phyloP scores from a whole-genome alignment of 2,888 invertebrate genomes.

The Meiosimyza decipiens region DNA sequence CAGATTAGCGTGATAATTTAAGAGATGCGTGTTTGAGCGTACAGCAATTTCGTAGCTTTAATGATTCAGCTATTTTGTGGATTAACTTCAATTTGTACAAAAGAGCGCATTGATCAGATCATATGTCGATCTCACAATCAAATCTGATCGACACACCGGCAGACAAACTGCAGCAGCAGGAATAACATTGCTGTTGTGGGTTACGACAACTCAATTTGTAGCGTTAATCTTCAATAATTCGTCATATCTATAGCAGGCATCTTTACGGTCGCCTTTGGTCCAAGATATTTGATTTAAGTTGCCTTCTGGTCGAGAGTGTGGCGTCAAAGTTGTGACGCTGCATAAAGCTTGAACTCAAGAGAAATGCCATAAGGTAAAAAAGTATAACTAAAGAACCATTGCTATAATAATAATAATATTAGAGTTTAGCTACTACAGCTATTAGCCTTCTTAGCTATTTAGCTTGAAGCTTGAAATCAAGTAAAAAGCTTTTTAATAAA shows the following conservation, averaged over 20 bases:
- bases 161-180: too few species aligned
- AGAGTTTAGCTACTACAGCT: too few species aligned
- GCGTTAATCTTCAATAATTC: slow-evolving; percentile 50
- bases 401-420: too few species aligned
- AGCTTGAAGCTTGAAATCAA: too few species aligned
- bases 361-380: too few species aligned
- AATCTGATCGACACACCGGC: slow-evolving; percentile 8
- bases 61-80: background rate
- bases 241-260: slow-evolving; percentile 50
- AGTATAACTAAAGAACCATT: too few species aligned
- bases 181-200: slow-evolving; percentile 35
- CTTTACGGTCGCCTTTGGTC: slow-evolving; percentile 31
- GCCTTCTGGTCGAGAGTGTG: background rate
- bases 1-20: slow-evolving; percentile 23
- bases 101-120: background rate
- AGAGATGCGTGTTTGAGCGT: background rate
- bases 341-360: background rate
- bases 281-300: background rate
- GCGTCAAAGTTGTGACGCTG: slow-evolving; percentile 17
- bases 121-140: background rate
- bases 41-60: background rate
- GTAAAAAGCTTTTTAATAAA: too few species aligned
- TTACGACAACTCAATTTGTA: slow-evolving; percentile 49
- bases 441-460: too few species aligned
- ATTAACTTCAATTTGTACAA: slow-evolving; percentile 20